Conservation (phyloP, 2,888 invertebrate species). For the Miltochrista miniata region DNA sequence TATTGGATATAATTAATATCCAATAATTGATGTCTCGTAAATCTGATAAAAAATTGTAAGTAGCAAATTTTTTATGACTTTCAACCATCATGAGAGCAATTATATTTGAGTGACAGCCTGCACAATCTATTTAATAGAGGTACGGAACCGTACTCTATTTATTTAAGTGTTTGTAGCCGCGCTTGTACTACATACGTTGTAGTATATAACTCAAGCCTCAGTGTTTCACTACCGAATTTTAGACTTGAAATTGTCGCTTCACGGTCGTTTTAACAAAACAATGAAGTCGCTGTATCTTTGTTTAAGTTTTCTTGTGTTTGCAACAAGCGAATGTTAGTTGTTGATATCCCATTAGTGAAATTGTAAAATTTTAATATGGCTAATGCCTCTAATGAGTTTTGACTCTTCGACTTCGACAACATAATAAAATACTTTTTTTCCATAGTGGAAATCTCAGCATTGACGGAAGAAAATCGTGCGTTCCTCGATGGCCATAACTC, state of each 20-base stretch:
- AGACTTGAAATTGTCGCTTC: slow-evolving; percentile 22
- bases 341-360: not conserved
- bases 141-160: slow-evolving; percentile 16
- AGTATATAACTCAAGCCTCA: slow-evolving; percentile 25
- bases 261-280: slow-evolving; percentile 33
- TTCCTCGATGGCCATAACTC: slow-evolving; percentile 53
- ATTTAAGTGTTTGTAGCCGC: slow-evolving; percentile 16
- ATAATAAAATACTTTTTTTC: slow-evolving; percentile 20
- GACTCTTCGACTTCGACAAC: too few species aligned
- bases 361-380: not conserved
- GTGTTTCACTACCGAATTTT: slow-evolving; percentile 28
- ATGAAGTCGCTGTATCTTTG: slow-evolving; percentile 53
- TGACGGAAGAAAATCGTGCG: slow-evolving; percentile 32
- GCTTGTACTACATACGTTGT: slow-evolving; percentile 24
- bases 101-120: slow-evolving; percentile 3
- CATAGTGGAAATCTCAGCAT: slow-evolving; percentile 41
- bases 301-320: slow-evolving; percentile 37
- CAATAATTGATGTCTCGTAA: too few species aligned
- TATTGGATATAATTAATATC: too few species aligned
- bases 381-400: not conserved
- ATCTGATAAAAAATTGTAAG: not conserved
- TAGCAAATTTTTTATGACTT: not conserved
- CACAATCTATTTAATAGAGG: not conserved
- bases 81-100: not conserved
- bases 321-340: slow-evolving; percentile 49